Conservation (phyloP, 2,888 invertebrate species). For the Atethmia centrago region DNA sequence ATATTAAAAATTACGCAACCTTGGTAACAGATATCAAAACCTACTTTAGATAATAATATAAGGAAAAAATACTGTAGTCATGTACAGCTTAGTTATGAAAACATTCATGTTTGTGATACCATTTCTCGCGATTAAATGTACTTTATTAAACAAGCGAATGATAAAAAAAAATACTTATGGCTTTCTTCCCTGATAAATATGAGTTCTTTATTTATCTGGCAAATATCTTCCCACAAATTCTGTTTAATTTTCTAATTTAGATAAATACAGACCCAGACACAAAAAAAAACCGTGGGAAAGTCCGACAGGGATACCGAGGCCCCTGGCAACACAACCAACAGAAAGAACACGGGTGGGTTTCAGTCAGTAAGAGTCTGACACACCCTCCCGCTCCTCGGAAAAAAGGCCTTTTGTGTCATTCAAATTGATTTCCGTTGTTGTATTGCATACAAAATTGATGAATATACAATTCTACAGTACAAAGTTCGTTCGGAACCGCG, state of each 20-base stretch:
- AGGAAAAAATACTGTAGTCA: conserved; percentile 4
- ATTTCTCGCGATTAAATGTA: background rate
- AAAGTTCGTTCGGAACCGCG: conserved; percentile 33
- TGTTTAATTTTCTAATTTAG: background rate
- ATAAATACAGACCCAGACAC: background rate
- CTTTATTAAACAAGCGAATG: background rate
- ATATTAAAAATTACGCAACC: conserved; percentile 45
- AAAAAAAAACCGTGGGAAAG: too few relatives aligned
- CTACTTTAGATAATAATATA: conserved; percentile 15
- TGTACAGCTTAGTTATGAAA: background rate
- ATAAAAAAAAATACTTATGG: background rate
- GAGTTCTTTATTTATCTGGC: background rate
- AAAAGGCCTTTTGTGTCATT: background rate
- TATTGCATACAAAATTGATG: background rate
- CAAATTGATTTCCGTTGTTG: background rate
- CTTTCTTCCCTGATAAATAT: too few relatives aligned
- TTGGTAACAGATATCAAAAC: conserved; percentile 39
- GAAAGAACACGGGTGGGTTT: too few relatives aligned
- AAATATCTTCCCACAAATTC: background rate
- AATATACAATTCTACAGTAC: conserved; percentile 15
- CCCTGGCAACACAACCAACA: too few relatives aligned
- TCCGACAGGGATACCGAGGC: too few relatives aligned
- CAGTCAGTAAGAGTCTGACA: too few relatives aligned
- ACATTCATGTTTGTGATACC: background rate
- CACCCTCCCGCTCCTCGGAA: too few relatives aligned